These are phyloP conservation scores for Sinodicranocentrus sp. DNA, from an alignment of 2,888 invertebrate genomes.

Conservation along the genomic window DNA sequence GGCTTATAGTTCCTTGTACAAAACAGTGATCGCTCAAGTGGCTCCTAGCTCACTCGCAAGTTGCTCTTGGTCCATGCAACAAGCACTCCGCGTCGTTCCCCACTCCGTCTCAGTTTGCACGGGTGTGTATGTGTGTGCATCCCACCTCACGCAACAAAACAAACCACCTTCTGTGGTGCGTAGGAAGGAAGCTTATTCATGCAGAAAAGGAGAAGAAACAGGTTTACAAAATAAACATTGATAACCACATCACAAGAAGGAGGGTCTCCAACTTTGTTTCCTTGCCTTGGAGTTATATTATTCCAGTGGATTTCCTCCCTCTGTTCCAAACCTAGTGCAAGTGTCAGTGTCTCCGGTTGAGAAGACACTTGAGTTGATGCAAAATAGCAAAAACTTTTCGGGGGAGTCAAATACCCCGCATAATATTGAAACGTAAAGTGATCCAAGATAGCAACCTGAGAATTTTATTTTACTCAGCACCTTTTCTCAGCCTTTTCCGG, in stretches of 20 bases:
- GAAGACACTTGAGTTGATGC: too few relatives aligned
- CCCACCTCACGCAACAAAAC: neutral
- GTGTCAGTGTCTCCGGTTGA: too few relatives aligned
- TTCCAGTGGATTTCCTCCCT: neutral
- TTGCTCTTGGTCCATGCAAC: constrained; percentile 60
- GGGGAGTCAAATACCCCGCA: too few relatives aligned
- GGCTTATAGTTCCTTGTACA: neutral
- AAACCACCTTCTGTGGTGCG: neutral
- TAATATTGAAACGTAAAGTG: too few relatives aligned
- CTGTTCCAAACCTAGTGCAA: neutral
- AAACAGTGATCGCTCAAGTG: constrained; percentile 61
- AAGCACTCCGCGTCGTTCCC: constrained; percentile 8
- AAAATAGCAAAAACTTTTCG: too few relatives aligned
- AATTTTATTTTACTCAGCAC: too few relatives aligned
- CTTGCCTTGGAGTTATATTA: neutral
- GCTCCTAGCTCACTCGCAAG: constrained; percentile 64
- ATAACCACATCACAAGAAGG: constrained; percentile 6
- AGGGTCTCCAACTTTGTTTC: neutral
- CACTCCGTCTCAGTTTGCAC: neutral
- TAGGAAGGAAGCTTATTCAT: neutral
- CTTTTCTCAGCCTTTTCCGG: too few relatives aligned
- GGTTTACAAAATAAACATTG: neutral
- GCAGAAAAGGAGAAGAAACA: neutral
- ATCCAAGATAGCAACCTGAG: too few relatives aligned
- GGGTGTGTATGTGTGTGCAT: neutral